phyloP scores from a whole-genome alignment of 53 echinoderm and acorn worm species.

The Holothuria leucospilota region DNA sequence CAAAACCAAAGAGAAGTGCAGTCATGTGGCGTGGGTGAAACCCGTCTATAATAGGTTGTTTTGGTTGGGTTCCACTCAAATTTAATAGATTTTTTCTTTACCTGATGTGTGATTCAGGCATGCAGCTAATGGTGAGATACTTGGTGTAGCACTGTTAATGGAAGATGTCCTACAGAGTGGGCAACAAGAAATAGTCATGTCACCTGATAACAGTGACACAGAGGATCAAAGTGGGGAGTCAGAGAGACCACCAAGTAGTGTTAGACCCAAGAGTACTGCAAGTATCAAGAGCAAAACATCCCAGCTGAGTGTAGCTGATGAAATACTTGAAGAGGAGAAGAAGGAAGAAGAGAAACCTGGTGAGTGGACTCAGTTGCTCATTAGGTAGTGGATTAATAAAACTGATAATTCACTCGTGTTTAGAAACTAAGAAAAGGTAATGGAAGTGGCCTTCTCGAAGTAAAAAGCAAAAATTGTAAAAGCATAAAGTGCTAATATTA shows the following conservation, averaged over 20 bases:
- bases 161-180: conserved; percentile 97
- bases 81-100: too few relatives aligned
- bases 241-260: conserved; percentile 45
- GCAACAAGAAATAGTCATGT: conserved; percentile 87
- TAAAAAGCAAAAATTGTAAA: too few relatives aligned
- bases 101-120: conserved; percentile 56
- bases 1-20: too few relatives aligned
- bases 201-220: conserved; percentile 79
- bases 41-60: too few relatives aligned
- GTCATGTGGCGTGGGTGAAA: too few relatives aligned
- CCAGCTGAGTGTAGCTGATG: conserved; percentile 34
- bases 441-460: too few relatives aligned
- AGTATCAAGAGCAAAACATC: conserved; percentile 56
- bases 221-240: conserved; percentile 53
- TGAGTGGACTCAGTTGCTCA: neutral
- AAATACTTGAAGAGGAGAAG: conserved; percentile 25
- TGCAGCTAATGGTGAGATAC: conserved; percentile 94
- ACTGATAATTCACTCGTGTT: neutral
- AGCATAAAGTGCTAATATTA: too few relatives aligned
- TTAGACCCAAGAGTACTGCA: conserved; percentile 76
- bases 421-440: neutral
- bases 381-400: neutral
- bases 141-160: conserved; percentile 97
- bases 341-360: neutral
- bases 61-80: too few relatives aligned